A percentile compares a stretch with the other conserved stretches of the same genome.
Conservation (phyloP, 30 jellyfish, hydroid and myxozoan species). For the Rhopilema esculentum region DNA sequence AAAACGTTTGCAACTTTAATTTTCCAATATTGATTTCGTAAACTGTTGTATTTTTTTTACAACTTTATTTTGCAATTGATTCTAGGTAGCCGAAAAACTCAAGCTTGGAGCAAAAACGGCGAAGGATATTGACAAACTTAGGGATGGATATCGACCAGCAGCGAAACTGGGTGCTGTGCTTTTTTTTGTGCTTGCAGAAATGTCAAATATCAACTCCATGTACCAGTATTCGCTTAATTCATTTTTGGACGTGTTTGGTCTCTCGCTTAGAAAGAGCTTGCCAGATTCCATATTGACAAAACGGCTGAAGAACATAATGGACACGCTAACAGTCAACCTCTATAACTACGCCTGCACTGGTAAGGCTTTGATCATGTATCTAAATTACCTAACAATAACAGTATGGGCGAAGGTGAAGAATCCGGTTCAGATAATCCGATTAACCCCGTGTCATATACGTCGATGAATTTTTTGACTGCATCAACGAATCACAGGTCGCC, state of each 20-base stretch:
- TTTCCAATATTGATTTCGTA: too few species aligned
- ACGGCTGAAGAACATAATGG: slow-evolving; percentile 92
- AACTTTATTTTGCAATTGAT: background rate
- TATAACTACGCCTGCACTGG: slow-evolving; percentile 99
- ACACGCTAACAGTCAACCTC: slow-evolving; percentile 83
- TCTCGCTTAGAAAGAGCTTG: slow-evolving; percentile 87
- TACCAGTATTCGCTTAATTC: slow-evolving; percentile 93
- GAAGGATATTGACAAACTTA: slow-evolving; percentile 90
- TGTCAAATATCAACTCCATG: slow-evolving; percentile 97
- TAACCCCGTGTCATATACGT: too few species aligned
- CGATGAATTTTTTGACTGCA: too few species aligned
- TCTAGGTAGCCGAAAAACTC: slow-evolving; percentile 94
- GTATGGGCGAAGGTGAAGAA: too few species aligned
- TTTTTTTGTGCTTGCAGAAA: slow-evolving; percentile 93
- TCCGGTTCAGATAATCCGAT: too few species aligned
- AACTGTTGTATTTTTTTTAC: too few species aligned
- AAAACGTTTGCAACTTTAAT: too few species aligned
- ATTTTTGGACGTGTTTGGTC: slow-evolving; percentile 88
- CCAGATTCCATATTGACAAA: slow-evolving; percentile 94
- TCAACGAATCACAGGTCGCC: too few species aligned
- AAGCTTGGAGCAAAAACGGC: slow-evolving; percentile 99
- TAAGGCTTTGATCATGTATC: background rate
- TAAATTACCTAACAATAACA: background rate
- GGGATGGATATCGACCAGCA: slow-evolving; percentile 98
- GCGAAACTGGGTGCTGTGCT: slow-evolving; percentile 98